Evolutionary conservation across 2,888 invertebrate genomes (phyloP), one percentile per base, ranked within the genome.

Genomic region (Macaria notata): DNA sequence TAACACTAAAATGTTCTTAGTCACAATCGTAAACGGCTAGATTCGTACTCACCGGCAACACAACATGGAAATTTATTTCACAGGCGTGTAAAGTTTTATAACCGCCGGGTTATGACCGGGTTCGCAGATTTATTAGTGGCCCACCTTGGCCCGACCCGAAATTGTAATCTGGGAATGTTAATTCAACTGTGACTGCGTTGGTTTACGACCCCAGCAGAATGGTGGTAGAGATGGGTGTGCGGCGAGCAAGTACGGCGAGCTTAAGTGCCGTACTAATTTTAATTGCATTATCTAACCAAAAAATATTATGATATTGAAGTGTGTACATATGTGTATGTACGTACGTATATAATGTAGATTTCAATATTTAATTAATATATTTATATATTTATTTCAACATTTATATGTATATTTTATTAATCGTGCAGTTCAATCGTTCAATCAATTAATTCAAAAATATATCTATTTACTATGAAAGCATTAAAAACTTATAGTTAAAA

Each of bases 101-200:
- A 71, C 75, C 72, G 52, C 67, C 55, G 63, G 69, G 71, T 76
- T 75, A 76, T 74, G 71, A 70, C 69, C 67, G 72, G 71, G 73
- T 78, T 79, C 74, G 78, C 75, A 72, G 80, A 83, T 81, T 83
- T 83, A 81, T 79, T 79, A 78, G 76, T 77, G 75, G 72, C 77
- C 75, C 71, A 75, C 78, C 73, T 73, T 65, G 63, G 45, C 68
- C 64, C 70, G 70, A 73, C 75, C 76, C 75, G 60, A 69, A 76
- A 78, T 80, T 76, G 78, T 79, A 80, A 81, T 81, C 77, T 75
- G 71, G 67, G 66, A 76, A 78, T 71, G 81, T 79, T 83, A 83
- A 83, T 82, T 79, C 76, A 72, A 73, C 75, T 74, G 76, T 77
- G 73, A 75, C 72, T 75, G 72, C 69, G 80, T 76, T 73, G 73